A percentile compares a stretch with the other conserved stretches of the same genome.
These are phyloP conservation scores for Celastrina argiolus DNA, from an alignment of 2,888 invertebrate genomes.

Conservation along the genomic window DNA sequence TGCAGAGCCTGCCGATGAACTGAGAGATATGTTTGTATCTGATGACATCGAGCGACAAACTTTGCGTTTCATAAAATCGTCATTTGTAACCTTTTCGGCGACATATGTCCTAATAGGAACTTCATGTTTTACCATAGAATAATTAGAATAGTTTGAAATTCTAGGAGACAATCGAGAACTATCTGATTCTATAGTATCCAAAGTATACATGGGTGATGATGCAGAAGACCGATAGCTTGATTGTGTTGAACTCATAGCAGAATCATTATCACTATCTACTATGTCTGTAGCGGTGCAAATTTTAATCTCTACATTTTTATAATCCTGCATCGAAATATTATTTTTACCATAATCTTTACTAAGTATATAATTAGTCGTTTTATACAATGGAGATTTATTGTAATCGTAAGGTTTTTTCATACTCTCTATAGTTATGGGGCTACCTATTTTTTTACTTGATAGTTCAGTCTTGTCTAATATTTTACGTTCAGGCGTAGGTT, in stretches of 20 bases:
- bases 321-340: constrained; percentile 46
- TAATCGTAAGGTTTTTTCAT: constrained; percentile 48
- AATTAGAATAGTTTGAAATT: constrained; percentile 58
- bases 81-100: constrained; percentile 51
- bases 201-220: constrained; percentile 85
- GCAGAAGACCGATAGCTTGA: constrained; percentile 87
- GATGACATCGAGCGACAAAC: constrained; percentile 83
- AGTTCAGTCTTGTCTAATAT: constrained; percentile 51
- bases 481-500: constrained; percentile 68
- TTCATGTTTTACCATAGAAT: constrained; percentile 67
- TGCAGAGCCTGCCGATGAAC: constrained; percentile 83
- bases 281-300: constrained; percentile 68
- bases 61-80: constrained; percentile 74
- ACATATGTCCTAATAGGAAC: constrained; percentile 52
- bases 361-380: constrained; percentile 43
- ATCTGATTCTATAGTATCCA: constrained; percentile 77
- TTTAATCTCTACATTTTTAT: constrained; percentile 67
- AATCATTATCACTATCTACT: constrained; percentile 91
- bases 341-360: constrained; percentile 54
- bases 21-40: constrained; percentile 84
- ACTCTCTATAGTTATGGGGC: background rate
- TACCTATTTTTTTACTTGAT: constrained; percentile 6
- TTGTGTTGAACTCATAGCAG: constrained; percentile 90
- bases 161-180: constrained; percentile 73
- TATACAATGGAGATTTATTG: constrained; percentile 34